A percentile compares a stretch with the other conserved stretches of the same genome.
Conservation (phyloP, 1,140 invertebrate genomes). For the Oscheius sp. region DNA sequence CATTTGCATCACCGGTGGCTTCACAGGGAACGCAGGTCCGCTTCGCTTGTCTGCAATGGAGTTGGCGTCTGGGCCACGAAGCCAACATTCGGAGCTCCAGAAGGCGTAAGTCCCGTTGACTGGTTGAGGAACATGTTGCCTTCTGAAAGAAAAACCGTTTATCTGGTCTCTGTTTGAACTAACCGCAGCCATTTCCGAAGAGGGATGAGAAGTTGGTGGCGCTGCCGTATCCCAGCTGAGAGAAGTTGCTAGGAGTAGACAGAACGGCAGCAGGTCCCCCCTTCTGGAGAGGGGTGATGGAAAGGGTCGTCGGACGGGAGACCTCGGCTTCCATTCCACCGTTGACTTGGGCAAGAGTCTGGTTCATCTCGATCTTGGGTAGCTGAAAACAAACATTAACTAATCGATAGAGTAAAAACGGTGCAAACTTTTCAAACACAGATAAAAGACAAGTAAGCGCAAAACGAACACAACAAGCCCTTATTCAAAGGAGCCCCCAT, state of each 20-base stretch:
- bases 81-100: constrained; percentile 19
- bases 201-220: neutral
- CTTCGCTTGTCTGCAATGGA: constrained; percentile 15
- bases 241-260: neutral
- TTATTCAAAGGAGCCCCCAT: too few species aligned
- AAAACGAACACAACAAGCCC: too few species aligned
- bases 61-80: constrained; percentile 26
- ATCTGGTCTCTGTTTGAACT: too few species aligned
- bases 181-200: neutral
- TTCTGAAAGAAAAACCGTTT: too few species aligned
- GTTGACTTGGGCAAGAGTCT: constrained; percentile 2
- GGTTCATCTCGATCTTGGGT: constrained; percentile 29
- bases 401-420: too few species aligned
- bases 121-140: neutral
- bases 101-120: constrained; percentile 19
- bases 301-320: neutral
- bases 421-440: too few species aligned
- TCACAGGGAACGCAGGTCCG: constrained; percentile 23
- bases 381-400: neutral
- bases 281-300: neutral
- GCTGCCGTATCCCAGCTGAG: neutral
- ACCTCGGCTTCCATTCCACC: constrained; percentile 2
- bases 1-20: neutral
- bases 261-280: neutral
- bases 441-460: too few species aligned